Percentiles rank a stretch among this genome's conserved stretches.
Conservation (phyloP, 2,113 vertebrate species). For the Heptranchias perlo region DNA sequence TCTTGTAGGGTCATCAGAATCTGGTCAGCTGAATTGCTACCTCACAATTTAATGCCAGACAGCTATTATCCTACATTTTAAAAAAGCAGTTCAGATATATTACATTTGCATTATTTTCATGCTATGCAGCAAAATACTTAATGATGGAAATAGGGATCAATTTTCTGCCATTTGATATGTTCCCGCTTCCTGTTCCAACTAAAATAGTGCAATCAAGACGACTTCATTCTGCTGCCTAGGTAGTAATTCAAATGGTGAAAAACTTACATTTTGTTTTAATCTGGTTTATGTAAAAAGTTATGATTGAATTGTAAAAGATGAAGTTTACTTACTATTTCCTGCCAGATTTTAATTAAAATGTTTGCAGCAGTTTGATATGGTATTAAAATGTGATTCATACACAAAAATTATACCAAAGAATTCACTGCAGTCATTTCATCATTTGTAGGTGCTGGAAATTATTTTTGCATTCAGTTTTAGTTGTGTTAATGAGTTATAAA, state of each 20-base stretch:
- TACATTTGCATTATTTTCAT: no score
- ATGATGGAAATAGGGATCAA: background rate
- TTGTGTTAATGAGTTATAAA: background rate
- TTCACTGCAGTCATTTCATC: background rate
- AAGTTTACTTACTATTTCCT: background rate
- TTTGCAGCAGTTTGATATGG: background rate
- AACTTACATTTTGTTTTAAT: background rate
- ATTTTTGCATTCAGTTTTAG: no score
- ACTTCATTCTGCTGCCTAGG: background rate
- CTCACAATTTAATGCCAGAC: no score
- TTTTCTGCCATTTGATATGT: background rate
- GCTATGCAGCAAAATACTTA: background rate
- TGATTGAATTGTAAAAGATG: background rate
- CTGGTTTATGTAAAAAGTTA: background rate
- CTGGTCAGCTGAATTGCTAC: no score
- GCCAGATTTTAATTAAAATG: background rate
- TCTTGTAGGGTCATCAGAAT: no score
- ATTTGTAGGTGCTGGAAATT: background rate
- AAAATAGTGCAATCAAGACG: background rate
- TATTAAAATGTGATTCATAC: background rate
- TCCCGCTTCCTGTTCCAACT: background rate
- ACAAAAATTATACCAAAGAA: background rate
- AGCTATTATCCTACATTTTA: no score
- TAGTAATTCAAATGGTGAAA: background rate
- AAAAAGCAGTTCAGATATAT: no score